phyloP scores from a whole-genome alignment of 2,888 invertebrate genomes.

The Andrena dorsata region DNA sequence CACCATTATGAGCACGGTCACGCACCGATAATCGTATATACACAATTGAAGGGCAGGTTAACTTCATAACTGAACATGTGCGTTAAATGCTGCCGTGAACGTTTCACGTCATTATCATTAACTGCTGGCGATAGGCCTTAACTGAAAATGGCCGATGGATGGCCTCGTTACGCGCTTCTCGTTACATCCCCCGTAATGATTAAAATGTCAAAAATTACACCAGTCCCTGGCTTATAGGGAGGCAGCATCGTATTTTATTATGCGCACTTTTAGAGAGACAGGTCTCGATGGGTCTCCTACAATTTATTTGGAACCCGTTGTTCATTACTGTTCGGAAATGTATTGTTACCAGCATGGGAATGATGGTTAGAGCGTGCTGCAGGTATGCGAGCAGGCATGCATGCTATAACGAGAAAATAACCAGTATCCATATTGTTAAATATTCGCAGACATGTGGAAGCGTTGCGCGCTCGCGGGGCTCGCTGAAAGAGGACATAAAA shows the following conservation, averaged over 20 bases:
- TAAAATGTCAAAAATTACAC: background rate
- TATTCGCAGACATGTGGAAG: conserved; percentile 53
- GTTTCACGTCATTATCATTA: conserved; percentile 52
- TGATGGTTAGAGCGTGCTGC: background rate
- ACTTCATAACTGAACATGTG: conserved; percentile 46
- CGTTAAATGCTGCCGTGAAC: conserved; percentile 31
- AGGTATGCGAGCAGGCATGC: background rate
- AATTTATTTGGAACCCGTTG: conserved; percentile 24
- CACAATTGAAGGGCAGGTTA: conserved; percentile 32
- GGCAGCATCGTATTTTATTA: background rate
- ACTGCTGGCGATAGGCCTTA: conserved; percentile 39
- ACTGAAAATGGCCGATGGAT: conserved; percentile 37
- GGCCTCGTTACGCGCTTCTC: background rate
- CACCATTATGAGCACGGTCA: conserved; percentile 30
- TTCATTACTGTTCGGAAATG: conserved; percentile 44
- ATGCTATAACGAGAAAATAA: conserved; percentile 51
- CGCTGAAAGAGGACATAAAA: conserved; percentile 7
- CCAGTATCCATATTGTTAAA: conserved; percentile 58
- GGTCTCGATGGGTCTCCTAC: background rate
- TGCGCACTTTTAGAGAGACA: background rate
- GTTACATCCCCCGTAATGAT: background rate
- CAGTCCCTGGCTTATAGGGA: background rate
- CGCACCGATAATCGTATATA: conserved; percentile 42
- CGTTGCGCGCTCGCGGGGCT: conserved; percentile 1
- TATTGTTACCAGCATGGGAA: conserved; percentile 28